Evolutionary conservation across 1,140 invertebrate species (phyloP), one percentile per base, ranked within the genome.

Genomic region (Ceratina calcarata): DNA sequence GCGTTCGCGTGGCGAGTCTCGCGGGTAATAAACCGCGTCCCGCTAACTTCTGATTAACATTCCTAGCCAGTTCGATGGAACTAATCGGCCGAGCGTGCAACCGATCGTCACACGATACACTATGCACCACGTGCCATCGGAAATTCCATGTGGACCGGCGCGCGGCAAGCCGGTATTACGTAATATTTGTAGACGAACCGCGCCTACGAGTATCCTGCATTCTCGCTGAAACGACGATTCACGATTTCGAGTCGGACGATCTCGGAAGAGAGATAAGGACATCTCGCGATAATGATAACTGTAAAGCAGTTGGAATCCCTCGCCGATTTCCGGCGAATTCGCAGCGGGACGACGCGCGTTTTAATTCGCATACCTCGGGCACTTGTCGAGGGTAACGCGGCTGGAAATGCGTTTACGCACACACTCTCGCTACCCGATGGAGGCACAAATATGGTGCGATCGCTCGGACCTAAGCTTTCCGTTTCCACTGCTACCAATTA

Each of bases 371-470:
- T 45, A 45, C 37, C 37, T 45, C 53, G 32, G 60, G 37, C 69
- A 49, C 61, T 66, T 2, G 74, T 76, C 62, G 73, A 51, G 12
- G 3, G n/a, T 2, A 22, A 66, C 18, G n/a, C 32, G 32, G 32
- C 37, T 37, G 13, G 20, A 18, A 0, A 15, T 12, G 24, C 74
- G 53, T 66, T 60, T 69, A 67, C 66, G 69, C 67, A 49, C 53
- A 70, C 37, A 67, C 61, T 45, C 53, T 60, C 58, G 73, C 37
- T 74, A 74, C 70, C 79, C 71, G 84, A 81, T 81, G 74, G 71
- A 82, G 78, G 84, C 84, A 85, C 84, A 85, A 85, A 85, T 85
- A 85, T 85, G 84, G 84, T 78, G 37, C 84, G 84, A 74, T 84
- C 78, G 72, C 49, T 49, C 57, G 73, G 61, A 75, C 76, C 60